Base-by-base conservation (phyloP, 2,797 vertebrate genomes). In the Glyptemys insculpta region DNA sequence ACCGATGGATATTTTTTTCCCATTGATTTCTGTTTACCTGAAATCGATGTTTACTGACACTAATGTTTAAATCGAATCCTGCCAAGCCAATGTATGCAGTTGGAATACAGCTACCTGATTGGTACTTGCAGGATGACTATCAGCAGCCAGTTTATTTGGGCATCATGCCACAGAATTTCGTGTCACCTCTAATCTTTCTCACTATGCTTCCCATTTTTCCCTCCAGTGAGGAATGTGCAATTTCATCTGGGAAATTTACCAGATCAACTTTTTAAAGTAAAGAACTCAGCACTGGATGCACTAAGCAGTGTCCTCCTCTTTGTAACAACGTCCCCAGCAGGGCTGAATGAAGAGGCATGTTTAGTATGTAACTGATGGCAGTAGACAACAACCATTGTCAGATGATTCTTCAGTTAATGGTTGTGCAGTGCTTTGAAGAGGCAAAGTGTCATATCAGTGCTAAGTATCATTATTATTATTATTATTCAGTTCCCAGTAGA, bases 381-480 rank as follows among this genome's bases (percentile, higher is more conserved):
- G 88, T 41, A 34, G 86, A 79, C 1, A 14, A 81, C 18, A 44
- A 41, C 80, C 85, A n/a, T 7, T 85, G 84, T 92, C 82, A 86
- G 78, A 91, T 90, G 83, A 87, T 89, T 93, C 97, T 79, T 88
- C 65, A 85, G 72, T 90, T 95, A 95, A 95, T 90, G 87, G 65
- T 41, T 86, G 49, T 80, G 37, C 82, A 92, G 80, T 87, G 74
- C 74, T 94, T 91, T 95, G 78, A 81, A 62, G 76, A 94, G 52
- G 25, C 90, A 56, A 95, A 94, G 68, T 90, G 79, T 89, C 90
- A 12, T 92, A 72, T 93, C 74, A 52, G 11, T 31, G 50, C 68
- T 94, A 89, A 88, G 52, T 44, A n/a, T 65, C 59, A 84, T 79
- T 84, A 29, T 56, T 52, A 7, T n/a, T 74, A 82, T 86, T 91